Evolutionary conservation across 2,797 vertebrate species (phyloP).

Genomic region (Prionace glauca): DNA sequence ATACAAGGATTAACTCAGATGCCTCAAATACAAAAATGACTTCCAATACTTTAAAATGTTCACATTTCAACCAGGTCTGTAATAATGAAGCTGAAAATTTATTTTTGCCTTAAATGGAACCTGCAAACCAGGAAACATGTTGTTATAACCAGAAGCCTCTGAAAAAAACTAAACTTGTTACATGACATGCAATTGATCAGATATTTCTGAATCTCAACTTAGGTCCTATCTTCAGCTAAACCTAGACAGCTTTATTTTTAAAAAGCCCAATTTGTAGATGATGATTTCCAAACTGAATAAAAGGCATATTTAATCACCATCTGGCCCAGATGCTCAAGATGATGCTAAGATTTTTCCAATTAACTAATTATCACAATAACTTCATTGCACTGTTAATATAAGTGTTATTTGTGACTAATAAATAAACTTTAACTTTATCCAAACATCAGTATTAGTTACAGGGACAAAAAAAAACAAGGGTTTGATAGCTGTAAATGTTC

Average conservation of each 20-base stretch:
- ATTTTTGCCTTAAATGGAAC: not conserved
- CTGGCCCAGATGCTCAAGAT: not conserved
- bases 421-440: not conserved
- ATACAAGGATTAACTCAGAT: not conserved
- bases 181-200: not conserved
- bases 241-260: no score
- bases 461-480: no score
- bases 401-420: no score
- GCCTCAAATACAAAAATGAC: not conserved
- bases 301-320: not conserved
- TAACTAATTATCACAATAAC: not conserved
- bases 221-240: not conserved
- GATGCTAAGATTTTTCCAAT: not conserved
- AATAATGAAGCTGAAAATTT: not conserved
- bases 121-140: not conserved
- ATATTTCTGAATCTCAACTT: not conserved
- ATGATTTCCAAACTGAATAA: not conserved
- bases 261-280: not conserved
- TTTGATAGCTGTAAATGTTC: not conserved
- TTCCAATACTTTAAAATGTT: not conserved
- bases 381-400: no score
- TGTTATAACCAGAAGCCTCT: not conserved
- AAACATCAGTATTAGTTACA: not conserved
- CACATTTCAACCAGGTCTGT: not conserved
- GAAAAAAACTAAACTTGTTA: not conserved